Percentiles rank a stretch among this genome's conserved stretches.
phyloP scores from a whole-genome alignment of 2,797 vertebrate genomes.

The Pteronotus mesoamericanus region DNA sequence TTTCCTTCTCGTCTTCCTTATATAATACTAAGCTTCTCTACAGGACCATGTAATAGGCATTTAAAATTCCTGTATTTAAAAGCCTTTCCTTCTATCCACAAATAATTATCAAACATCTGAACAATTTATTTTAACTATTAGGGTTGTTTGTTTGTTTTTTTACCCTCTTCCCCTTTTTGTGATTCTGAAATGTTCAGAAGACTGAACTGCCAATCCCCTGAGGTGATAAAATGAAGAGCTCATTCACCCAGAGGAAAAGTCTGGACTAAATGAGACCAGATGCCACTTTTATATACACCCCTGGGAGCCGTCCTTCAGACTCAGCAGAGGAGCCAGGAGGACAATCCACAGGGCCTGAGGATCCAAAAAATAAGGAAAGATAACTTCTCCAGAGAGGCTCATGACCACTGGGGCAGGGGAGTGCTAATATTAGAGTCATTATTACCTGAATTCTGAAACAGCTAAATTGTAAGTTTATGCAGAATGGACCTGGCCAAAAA shows the following conservation, averaged over 20 bases:
- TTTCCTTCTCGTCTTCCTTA: background rate
- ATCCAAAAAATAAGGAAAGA: background rate
- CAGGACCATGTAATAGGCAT: background rate
- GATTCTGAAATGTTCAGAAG: conserved; percentile 26
- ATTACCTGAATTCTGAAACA: background rate
- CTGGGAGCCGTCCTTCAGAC: background rate
- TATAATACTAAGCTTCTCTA: background rate
- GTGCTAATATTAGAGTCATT: rapidly evolving
- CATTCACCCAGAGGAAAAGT: background rate
- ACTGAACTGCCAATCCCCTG: background rate
- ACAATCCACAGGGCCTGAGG: background rate
- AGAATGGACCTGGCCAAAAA: too few relatives aligned
- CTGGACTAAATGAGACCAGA: background rate
- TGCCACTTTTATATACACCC: background rate
- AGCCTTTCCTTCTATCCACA: background rate
- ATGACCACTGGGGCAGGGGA: background rate
- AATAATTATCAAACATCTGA: conserved; percentile 21
- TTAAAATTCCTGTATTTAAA: conserved; percentile 37
- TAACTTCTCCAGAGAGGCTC: background rate
- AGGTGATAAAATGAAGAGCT: background rate
- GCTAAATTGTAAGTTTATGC: background rate
- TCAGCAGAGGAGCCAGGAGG: background rate
- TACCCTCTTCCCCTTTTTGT: background rate
- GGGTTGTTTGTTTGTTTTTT: background rate
- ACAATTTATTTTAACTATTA: conserved; percentile 16